Base-by-base conservation (phyloP, 2,888 invertebrate species). In the Synanthedon vespiformis region DNA sequence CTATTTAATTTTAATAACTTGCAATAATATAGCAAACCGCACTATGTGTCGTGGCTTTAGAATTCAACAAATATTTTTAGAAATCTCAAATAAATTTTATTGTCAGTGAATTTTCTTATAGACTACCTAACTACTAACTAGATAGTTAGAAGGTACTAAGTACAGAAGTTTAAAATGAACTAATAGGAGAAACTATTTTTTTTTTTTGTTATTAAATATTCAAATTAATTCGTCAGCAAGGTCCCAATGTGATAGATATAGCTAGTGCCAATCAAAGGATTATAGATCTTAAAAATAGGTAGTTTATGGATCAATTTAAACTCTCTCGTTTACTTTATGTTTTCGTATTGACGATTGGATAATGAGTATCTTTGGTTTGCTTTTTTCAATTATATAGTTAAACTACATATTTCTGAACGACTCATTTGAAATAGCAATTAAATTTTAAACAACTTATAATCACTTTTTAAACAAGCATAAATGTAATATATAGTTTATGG, bases 221-320 rank as follows among this genome's bases (percentile, higher is more conserved):
- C 12, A 51, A 41, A 51, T 14, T 48, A 54, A 51, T 53, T 56
- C 52, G 51, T 65, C 67, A 67, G 73, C 76, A 77, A 78, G 73
- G 74, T 80, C 69, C 72, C 64, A 72, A 72, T 80, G 83, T 83
- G 84, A 84, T 83, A 80, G 78, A 68, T 57, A 72, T 77, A 83
- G 77, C 67, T 80, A 80, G 85, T 84, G 84, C 84, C 85, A 83
- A 84, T 70, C 61, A 67, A 48, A 48, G 48, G 16, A 18, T 16
- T 48, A 48, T 48, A 48, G 48, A 48, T 16, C 44, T n/a, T 44
- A 44, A 13, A 44, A n/a, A 44, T 44, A 44, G 4, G 53, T 53
- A 53, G 50, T 51, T 53, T 13, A 34, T 16, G 44, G 49, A 51
- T 40, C 49, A 53, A 51, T 51, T 49, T 51, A 27, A 50, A 34